Evolutionary conservation across 2,888 invertebrate genomes (phyloP).

Genomic region (Synergus umbraculus): DNA sequence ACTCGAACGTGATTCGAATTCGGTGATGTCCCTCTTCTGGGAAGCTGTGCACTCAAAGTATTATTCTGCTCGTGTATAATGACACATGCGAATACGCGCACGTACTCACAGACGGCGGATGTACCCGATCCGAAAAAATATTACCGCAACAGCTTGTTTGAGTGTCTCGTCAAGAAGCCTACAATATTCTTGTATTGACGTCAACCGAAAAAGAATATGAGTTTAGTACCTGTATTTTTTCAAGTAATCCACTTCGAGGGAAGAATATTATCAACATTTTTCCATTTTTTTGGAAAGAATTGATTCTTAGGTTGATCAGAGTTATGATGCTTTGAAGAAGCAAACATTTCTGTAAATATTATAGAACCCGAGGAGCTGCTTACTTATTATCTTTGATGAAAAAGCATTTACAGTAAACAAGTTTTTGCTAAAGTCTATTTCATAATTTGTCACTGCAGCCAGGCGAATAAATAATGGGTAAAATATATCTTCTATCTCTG

Average conservation of each 20-base stretch:
- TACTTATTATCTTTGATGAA: background rate
- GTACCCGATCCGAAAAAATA: slow-evolving; percentile 23
- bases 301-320: too few relatives aligned
- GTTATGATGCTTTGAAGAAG: background rate
- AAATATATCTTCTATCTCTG: background rate
- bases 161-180: slow-evolving; percentile 5
- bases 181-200: slow-evolving; percentile 1
- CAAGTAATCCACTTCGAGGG: too few relatives aligned
- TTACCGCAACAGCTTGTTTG: slow-evolving; percentile 13
- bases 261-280: too few relatives aligned
- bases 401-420: background rate
- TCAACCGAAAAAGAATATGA: background rate
- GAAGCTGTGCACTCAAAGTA: slow-evolving; percentile 45
- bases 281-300: too few relatives aligned
- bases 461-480: background rate
- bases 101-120: slow-evolving; percentile 12
- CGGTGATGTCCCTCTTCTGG: slow-evolving; percentile 56
- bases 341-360: background rate
- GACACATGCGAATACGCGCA: slow-evolving; percentile 33
- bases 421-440: background rate
- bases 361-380: background rate
- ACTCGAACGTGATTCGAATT: slow-evolving; percentile 68
- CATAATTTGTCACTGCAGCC: background rate
- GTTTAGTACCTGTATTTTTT: background rate
- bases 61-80: slow-evolving; percentile 37